Base-by-base conservation (phyloP, 2,888 invertebrate genomes). In the Melinaea menophilus region DNA sequence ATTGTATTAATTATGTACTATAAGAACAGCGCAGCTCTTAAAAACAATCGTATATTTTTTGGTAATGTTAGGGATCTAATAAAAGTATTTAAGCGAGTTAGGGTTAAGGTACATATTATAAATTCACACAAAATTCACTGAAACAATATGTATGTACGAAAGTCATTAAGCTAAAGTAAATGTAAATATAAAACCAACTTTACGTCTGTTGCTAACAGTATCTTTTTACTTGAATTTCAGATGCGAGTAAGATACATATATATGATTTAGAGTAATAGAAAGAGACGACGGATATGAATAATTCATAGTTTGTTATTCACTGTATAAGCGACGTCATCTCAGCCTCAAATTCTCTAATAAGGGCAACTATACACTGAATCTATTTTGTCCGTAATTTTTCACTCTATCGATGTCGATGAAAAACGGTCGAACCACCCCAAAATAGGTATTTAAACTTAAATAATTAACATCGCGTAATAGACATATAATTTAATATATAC, bases 291-390 rank as follows among this genome's bases (percentile, higher is more conserved):
- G 55, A 63, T 59, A 69, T 81, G 73, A 79, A 83, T 82, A 73
- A 82, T 82, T 81, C 77, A 81, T 76, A 69, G 65, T 66, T 71
- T 71, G 76, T 75, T 78, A 79, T 77, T 79, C 73, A 72, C 72
- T 75, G 75, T 74, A 71, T 72, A 73, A 79, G 72, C 73, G 74
- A 67, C 74, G 77, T 75, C 74, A 77, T 71, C 73, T 64, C 71
- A 69, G 62, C 64, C 63, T 68, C 68, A 55, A 64, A 57, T 57
- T 33, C 59, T 64, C 55, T 48, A 51, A 61, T 63, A 63, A 59
- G 56, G 55, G 58, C 61, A 35, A 55, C 31, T 48, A 41, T 12
- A 59, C 45, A 41, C 41, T 5, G 9, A 11, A 9, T 3, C 7
- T 46, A 56, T 60, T 55, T 56, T 34, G 55, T 47, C 55, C 55